Evolutionary conservation across 30 jellyfish, hydroid and myxozoan genomes (phyloP).

Genomic region (Morbakka virulenta): DNA sequence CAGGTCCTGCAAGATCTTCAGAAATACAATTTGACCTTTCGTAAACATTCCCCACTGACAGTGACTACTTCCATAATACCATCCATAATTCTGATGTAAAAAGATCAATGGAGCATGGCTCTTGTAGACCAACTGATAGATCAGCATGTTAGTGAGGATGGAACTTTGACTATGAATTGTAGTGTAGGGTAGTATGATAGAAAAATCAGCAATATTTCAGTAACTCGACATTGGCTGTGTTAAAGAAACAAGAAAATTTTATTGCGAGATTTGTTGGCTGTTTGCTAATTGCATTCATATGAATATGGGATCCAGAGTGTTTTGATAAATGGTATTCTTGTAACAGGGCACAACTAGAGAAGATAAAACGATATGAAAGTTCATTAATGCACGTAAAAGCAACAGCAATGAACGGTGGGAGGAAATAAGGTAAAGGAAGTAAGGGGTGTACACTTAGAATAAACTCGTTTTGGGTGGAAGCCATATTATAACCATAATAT

Average conservation of each 20-base stretch:
- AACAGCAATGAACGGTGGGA: not conserved
- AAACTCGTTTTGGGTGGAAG: conserved; percentile 34
- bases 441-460: no score
- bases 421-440: no score
- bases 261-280: conserved; percentile 48
- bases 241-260: conserved; percentile 13
- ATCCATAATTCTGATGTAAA: not conserved
- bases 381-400: not conserved
- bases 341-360: not conserved
- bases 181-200: conserved; percentile 6
- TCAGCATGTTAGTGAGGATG: not conserved
- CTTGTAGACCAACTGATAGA: conserved; percentile 22
- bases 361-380: conserved; percentile 7
- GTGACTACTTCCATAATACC: conserved; percentile 15
- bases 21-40: conserved; percentile 23
- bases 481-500: conserved; percentile 19
- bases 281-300: conserved; percentile 23
- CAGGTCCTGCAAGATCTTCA: no score
- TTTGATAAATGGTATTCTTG: conserved; percentile 11
- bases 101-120: conserved; percentile 21
- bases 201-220: not conserved
- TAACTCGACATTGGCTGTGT: conserved; percentile 40
- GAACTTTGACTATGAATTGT: not conserved
- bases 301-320: not conserved
- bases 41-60: conserved; percentile 19